Evolutionary conservation across 2,888 invertebrate genomes (phyloP).

Genomic region (Pandemis heparana): DNA sequence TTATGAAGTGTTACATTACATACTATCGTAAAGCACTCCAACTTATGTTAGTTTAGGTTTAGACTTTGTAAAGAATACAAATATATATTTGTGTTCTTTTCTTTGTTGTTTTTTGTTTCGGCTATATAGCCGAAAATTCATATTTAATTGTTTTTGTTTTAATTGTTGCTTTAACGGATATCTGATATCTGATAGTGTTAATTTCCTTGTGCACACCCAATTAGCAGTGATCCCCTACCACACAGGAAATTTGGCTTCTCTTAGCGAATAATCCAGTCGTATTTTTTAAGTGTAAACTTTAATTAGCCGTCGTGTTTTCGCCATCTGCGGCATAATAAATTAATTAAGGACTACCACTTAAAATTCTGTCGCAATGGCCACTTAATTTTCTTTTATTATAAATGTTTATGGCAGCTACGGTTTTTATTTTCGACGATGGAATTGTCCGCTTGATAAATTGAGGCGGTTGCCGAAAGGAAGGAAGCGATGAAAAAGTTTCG

Average conservation of each 20-base stretch:
- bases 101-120: too few species aligned
- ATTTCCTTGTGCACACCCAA: slow-evolving; percentile 15
- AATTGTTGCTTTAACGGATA: too few species aligned
- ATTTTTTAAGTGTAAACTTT: slow-evolving; percentile 9
- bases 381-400: slow-evolving; percentile 45
- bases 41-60: too few species aligned
- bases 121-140: too few species aligned
- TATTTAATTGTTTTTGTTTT: too few species aligned
- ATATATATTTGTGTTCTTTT: too few species aligned
- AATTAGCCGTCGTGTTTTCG: slow-evolving; percentile 21
- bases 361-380: slow-evolving; percentile 35
- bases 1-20: too few species aligned
- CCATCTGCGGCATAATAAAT: slow-evolving; percentile 27
- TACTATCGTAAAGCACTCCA: too few species aligned
- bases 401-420: slow-evolving; percentile 46
- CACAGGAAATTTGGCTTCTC: slow-evolving; percentile 28
- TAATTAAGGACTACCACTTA: slow-evolving; percentile 34
- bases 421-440: slow-evolving; percentile 49
- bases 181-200: slow-evolving; percentile 26
- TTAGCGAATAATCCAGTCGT: background rate
- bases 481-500: slow-evolving; percentile 67
- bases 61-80: too few species aligned
- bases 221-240: slow-evolving; percentile 3
- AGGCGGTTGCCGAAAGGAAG: slow-evolving; percentile 60
- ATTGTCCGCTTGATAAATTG: slow-evolving; percentile 66